Evolutionary conservation across 2,888 invertebrate species (phyloP), one percentile per base, ranked within the genome.

Genomic region (Herminia tarsipennalis): DNA sequence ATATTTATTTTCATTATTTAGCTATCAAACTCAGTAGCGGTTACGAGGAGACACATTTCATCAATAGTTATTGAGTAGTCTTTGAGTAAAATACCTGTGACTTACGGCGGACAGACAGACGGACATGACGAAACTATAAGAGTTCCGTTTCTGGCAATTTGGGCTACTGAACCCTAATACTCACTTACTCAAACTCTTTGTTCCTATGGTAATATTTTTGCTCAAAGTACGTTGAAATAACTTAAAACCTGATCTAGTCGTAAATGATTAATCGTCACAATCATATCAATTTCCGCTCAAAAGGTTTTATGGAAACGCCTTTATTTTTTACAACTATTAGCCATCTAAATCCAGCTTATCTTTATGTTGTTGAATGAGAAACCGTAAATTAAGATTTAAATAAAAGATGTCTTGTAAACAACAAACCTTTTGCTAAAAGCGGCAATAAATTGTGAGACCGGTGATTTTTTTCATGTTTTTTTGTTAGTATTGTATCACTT

Each of bases 371-470:
- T 75, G 75, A 70, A 80, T 75, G 80, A 79, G 75, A 74, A 81
- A 82, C 76, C 86, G 81, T 87, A 87, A 87, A 86, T 87, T 83
- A 81, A 81, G 84, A 78, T 86, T 85, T 83, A 86, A 87, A 86
- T 86, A 86, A 87, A 86, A 86, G 80, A 81, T 76, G 82, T 83
- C 86, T 84, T 88, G 86, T 87, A 85, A 88, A 87, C 86, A 86
- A 67, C 84, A 82, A 87, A 88, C 83, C 85, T 88, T 86, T 85
- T 86, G 86, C 86, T 87, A 88, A 88, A 86, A 86, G 86, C 83
- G 75, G 76, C 64, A 81, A 86, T 87, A 87, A 87, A 88, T 86
- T 83, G 73, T 76, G 70, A 64, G 69, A 58, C 67, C 56, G 66
- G 61, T 57, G 51, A 59, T 66, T 71, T 82, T 81, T 74, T 66